Percentiles rank a stretch among this genome's conserved stretches.
Conservation (phyloP, 2,797 vertebrate species). For the Enteromius unitaeniatus region DNA sequence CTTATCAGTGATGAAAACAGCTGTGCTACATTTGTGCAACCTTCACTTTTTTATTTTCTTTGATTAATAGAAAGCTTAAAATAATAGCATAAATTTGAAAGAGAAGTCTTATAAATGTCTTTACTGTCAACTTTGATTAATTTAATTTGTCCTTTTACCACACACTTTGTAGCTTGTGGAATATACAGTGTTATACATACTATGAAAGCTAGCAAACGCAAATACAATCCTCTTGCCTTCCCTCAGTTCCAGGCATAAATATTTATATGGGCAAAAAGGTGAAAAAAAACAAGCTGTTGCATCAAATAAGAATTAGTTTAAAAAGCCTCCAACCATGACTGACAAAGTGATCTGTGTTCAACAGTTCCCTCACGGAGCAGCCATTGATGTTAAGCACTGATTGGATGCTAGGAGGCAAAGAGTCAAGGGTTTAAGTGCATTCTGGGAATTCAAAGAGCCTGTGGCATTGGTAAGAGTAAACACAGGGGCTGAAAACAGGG, state of each 20-base stretch:
- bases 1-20: background rate
- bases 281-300: background rate
- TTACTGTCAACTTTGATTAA: background rate
- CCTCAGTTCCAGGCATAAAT: slow-evolving; percentile 21
- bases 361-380: slow-evolving; percentile 9
- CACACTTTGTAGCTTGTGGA: background rate
- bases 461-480: slow-evolving; percentile 34
- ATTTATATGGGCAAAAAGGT: background rate
- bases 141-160: background rate
- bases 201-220: background rate
- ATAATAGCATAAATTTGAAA: background rate
- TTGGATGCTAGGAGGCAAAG: slow-evolving; percentile 30
- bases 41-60: too few species aligned
- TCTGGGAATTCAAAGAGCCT: slow-evolving; percentile 37
- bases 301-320: slow-evolving; percentile 9
- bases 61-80: background rate
- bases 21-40: background rate
- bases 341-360: slow-evolving; percentile 18
- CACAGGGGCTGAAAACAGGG: slow-evolving; percentile 9
- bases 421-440: slow-evolving; percentile 46
- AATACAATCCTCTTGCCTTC: slow-evolving; percentile 51
- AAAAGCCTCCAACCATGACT: slow-evolving; percentile 34
- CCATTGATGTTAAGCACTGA: slow-evolving; percentile 7
- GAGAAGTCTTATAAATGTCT: background rate
- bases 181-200: background rate